Conservation (phyloP, 2,888 invertebrate genomes). For the Scotopteryx bipunctaria region DNA sequence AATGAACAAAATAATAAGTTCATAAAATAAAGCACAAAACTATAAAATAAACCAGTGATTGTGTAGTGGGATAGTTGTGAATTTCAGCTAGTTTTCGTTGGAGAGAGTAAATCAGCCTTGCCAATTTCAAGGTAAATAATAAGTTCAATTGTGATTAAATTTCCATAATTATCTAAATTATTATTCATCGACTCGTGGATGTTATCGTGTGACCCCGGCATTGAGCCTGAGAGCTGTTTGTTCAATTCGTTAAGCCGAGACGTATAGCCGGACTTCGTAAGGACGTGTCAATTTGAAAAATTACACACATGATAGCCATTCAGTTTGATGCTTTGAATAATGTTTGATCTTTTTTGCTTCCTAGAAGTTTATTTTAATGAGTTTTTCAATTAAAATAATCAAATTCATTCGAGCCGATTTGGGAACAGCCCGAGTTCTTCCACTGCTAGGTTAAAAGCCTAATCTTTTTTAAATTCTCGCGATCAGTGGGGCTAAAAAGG, state of each 20-base stretch:
- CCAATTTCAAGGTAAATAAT: constrained; percentile 16
- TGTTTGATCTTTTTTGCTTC: too few species aligned
- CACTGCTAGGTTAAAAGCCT: too few species aligned
- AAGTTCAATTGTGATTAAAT: constrained; percentile 39
- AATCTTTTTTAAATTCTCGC: too few species aligned
- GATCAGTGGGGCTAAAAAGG: too few species aligned
- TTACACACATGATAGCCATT: constrained; percentile 19
- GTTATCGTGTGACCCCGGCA: constrained; percentile 64
- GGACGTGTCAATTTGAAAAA: constrained; percentile 47
- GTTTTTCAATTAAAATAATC: too few species aligned
- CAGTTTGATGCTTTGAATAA: neutral
- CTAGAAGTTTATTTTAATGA: too few species aligned
- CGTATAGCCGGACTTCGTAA: constrained; percentile 44
- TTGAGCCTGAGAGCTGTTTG: constrained; percentile 52
- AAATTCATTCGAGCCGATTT: too few species aligned
- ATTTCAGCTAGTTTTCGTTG: constrained; percentile 15
- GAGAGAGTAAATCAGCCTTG: neutral
- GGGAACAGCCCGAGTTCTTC: too few species aligned
- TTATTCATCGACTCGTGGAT: constrained; percentile 36
- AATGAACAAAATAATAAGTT: constrained; percentile 34
- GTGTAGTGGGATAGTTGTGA: constrained; percentile 29
- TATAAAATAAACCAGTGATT: constrained; percentile 18
- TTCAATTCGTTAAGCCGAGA: constrained; percentile 55
- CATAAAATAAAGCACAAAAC: constrained; percentile 21
- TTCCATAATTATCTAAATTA: constrained; percentile 29